These are phyloP conservation scores for Ectemnius cavifrons DNA, from an alignment of 2,888 invertebrate species.

Conservation along the genomic window DNA sequence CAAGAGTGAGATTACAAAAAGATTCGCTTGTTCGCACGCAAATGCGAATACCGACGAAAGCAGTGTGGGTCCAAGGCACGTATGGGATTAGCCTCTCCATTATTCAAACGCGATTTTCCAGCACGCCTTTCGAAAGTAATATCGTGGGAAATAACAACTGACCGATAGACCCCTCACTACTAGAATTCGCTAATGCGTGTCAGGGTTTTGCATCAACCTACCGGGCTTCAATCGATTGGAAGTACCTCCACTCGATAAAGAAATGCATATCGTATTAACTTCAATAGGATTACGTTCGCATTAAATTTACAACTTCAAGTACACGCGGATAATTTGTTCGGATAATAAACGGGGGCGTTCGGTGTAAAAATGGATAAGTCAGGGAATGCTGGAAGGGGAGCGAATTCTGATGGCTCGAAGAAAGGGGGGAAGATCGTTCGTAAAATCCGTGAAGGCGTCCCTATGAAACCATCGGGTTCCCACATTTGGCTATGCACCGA, in stretches of 20 bases:
- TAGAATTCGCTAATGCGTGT: neutral
- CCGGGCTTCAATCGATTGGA: neutral
- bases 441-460: constrained; percentile 32
- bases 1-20: too few species aligned
- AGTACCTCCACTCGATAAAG: neutral
- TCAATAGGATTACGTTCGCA: too few species aligned
- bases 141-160: constrained; percentile 50
- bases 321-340: constrained; percentile 39
- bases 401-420: neutral
- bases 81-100: neutral
- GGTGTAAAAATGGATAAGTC: constrained; percentile 14
- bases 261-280: too few species aligned
- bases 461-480: constrained; percentile 43
- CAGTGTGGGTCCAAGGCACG: neutral
- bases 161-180: constrained; percentile 6
- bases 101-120: neutral
- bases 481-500: constrained; percentile 61
- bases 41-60: constrained; percentile 6
- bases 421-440: constrained; percentile 23
- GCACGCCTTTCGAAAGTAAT: constrained; percentile 28
- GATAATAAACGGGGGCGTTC: neutral
- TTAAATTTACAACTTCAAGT: neutral
- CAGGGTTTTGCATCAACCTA: neutral
- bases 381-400: neutral
- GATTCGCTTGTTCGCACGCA: constrained; percentile 9